Evolutionary conservation across 2,113 vertebrate genomes (phyloP).

Genomic region (Hypanus sabinus): DNA sequence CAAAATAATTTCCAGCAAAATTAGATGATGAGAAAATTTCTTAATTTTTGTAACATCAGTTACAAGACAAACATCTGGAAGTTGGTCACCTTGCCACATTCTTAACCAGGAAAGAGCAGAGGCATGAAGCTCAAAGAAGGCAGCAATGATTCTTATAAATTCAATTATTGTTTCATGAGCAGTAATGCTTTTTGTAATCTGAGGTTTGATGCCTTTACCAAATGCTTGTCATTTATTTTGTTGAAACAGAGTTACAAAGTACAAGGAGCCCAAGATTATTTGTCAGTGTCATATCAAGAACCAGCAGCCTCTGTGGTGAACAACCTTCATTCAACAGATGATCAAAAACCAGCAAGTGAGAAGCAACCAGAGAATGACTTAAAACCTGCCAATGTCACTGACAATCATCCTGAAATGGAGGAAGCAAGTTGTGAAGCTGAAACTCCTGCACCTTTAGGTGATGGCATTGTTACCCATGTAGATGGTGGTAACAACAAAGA

Average conservation of each 20-base stretch:
- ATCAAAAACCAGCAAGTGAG: neutral
- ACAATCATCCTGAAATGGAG: neutral
- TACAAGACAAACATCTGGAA: neutral
- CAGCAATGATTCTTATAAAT: neutral
- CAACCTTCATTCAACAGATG: constrained; percentile 10
- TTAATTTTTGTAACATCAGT: neutral
- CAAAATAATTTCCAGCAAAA: neutral
- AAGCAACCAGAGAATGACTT: neutral
- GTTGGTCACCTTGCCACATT: neutral
- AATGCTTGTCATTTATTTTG: neutral
- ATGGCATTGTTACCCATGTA: neutral
- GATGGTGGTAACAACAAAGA: neutral
- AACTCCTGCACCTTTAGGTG: neutral
- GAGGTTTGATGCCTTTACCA: neutral
- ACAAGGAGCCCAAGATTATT: constrained; percentile 24
- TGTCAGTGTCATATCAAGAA: neutral
- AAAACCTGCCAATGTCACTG: neutral
- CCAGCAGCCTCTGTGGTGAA: neutral
- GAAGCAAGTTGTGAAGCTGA: neutral
- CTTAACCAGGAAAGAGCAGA: neutral
- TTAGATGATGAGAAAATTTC: neutral
- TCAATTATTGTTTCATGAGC: neutral
- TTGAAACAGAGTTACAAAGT: constrained; percentile 28
- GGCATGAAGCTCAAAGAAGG: neutral
- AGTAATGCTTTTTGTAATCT: neutral